Conservation (phyloP, 2,797 vertebrate genomes). For the Trachops cirrhosus region DNA sequence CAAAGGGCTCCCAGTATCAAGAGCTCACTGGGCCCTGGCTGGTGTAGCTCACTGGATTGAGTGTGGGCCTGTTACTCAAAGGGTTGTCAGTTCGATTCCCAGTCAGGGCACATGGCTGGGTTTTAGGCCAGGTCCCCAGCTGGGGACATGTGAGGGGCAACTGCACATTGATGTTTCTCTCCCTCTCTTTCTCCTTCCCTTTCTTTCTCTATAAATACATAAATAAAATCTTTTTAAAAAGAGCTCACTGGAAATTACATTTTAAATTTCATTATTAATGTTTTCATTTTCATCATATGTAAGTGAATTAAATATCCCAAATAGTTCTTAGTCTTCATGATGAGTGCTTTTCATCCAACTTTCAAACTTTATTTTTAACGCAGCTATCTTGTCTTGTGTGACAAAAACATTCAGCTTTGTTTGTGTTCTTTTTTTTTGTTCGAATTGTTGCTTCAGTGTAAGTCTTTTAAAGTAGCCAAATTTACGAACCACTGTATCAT, state of each 20-base stretch:
- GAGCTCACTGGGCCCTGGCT: not conserved
- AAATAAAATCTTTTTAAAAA: not conserved
- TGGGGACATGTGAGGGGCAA: too few relatives aligned
- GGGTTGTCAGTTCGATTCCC: too few relatives aligned
- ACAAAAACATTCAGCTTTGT: not conserved
- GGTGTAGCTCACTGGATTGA: too few relatives aligned
- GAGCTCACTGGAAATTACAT: not conserved
- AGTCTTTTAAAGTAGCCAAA: not conserved
- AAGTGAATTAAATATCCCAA: not conserved
- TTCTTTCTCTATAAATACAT: too few relatives aligned
- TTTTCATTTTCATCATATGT: not conserved
- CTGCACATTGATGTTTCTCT: too few relatives aligned
- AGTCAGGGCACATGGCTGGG: too few relatives aligned
- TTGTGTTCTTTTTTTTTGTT: not conserved
- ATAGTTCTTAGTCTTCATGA: not conserved
- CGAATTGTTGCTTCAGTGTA: not conserved
- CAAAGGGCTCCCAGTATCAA: not conserved
- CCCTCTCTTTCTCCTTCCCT: too few relatives aligned
- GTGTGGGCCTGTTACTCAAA: too few relatives aligned
- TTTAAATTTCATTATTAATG: constrained; percentile 4
- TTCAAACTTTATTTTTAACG: not conserved
- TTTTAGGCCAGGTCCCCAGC: too few relatives aligned
- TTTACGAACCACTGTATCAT: not conserved
- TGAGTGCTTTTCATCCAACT: not conserved
- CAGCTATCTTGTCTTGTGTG: not conserved